phyloP scores from a whole-genome alignment of 2,888 invertebrate species.

The Tetheella fluctuosa region DNA sequence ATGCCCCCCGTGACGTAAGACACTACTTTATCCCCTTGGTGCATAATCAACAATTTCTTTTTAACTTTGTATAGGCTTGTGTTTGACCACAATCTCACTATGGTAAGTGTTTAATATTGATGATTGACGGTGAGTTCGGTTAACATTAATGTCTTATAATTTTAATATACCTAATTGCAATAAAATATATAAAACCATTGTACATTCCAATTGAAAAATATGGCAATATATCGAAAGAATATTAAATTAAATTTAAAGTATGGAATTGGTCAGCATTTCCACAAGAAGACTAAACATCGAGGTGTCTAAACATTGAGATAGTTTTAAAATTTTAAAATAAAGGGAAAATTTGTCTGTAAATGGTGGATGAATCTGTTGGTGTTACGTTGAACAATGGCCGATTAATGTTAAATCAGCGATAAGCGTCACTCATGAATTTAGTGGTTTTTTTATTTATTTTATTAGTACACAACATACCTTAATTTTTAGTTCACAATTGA shows the following conservation, averaged over 20 bases:
- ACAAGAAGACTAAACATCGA: background rate
- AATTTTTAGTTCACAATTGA: background rate
- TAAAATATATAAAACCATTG: no score
- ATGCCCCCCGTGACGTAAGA: no score
- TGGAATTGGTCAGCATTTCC: conserved; percentile 8
- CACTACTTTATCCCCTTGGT: no score
- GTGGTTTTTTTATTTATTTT: background rate
- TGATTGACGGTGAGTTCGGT: no score
- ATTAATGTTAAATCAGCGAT: background rate
- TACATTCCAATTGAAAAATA: no score
- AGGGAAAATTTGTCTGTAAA: background rate
- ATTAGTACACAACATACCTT: background rate
- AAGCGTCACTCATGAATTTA: background rate
- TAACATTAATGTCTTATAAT: no score
- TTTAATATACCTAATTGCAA: no score
- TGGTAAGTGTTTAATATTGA: no score
- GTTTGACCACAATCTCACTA: no score
- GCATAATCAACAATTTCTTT: no score
- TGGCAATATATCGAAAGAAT: background rate
- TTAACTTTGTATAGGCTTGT: no score
- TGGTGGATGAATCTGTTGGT: background rate
- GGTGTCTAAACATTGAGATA: background rate
- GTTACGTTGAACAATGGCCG: background rate
- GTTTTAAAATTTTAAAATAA: background rate
- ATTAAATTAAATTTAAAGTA: background rate